Base-by-base conservation (phyloP, 2,797 vertebrate genomes). In the Cynopterus sphinx region DNA sequence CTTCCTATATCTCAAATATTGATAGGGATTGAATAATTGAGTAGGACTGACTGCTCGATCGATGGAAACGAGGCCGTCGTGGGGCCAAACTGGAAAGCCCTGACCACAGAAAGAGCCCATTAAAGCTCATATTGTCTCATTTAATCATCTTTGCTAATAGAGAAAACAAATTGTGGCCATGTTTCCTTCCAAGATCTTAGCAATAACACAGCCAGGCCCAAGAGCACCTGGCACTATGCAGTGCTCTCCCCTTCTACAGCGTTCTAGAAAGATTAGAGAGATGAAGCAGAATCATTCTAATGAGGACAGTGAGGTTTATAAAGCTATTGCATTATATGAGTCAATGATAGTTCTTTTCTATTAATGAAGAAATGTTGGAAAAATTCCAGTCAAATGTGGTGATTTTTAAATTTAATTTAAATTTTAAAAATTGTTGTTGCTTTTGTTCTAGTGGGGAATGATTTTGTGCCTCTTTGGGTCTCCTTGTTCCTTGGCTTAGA, bases 11-110 rank as follows among this genome's bases (percentile, higher is more conserved):
- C 94, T 98, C 94, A 95, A 97, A 70, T 97, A 98, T 98, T 97
- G 98, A 98, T 97, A 89, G 83, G 53, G 81, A 98, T 98, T 98
- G 97, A 98, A 96, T 98, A 98, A 98, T 97, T 98, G 98, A 98
- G 96, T 92, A 96, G 91, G 61, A 63, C 96, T 98, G 98, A 98
- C 97, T 98, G 97, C 68, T 70, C 97, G 91, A 61, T 98, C 96
- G 91, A 97, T 98, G 97, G 86, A 83, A 96, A 93, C 73, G 94
- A 98, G 96, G 55, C 91, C 96, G 68, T 46, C 92, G 79, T 91
- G 59, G 87, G 85, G 93, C 39, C 91, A 93, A 97, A 96, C 96
- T 88, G 94, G 97, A 97, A 97, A 95, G 70, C 87, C 98, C 89
- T 68, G 74, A 83, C 89, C 90, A 86, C 86, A 95, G 90, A 96